A percentile compares a stretch with the other conserved stretches of the same genome.
Conservation (phyloP, 2,888 invertebrate species). For the Caenorhabditis sp. region DNA sequence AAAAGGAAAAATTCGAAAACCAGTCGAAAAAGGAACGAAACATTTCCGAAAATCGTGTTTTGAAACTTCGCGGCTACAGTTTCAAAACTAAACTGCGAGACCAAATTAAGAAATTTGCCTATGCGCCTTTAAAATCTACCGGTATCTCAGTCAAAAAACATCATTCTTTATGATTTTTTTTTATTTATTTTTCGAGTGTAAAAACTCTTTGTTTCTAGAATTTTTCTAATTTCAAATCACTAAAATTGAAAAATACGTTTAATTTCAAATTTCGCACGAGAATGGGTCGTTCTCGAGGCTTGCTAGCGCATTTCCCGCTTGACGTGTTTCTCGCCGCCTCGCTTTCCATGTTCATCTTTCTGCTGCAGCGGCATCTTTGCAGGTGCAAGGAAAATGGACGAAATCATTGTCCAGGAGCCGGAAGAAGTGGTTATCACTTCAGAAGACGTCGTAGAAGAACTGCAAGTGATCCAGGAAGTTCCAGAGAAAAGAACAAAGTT, state of each 20-base stretch:
- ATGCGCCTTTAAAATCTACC: constrained; percentile 42
- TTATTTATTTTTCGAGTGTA: too few relatives aligned
- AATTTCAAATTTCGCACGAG: constrained; percentile 16
- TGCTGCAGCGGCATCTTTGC: not conserved
- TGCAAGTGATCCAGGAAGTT: not conserved
- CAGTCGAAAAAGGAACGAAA: too few relatives aligned
- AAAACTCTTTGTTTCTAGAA: too few relatives aligned
- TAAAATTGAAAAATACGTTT: constrained; percentile 1
- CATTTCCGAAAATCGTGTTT: not conserved
- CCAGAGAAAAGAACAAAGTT: not conserved
- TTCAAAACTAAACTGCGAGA: not conserved
- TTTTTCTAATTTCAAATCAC: not conserved
- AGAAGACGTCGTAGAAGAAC: not conserved
- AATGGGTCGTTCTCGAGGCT: not conserved
- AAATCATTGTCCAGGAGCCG: not conserved
- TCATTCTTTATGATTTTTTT: too few relatives aligned
- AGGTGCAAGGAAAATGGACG: constrained; percentile 8
- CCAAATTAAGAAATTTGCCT: not conserved
- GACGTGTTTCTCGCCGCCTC: not conserved
- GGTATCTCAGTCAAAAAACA: too few relatives aligned
- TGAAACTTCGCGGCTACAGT: not conserved
- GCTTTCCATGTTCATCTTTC: not conserved
- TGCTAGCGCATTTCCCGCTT: constrained; percentile 4
- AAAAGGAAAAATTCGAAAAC: too few relatives aligned
- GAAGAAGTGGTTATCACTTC: not conserved